Percentiles rank a stretch among this genome's conserved stretches.
These are phyloP conservation scores for Monopis laevigella DNA, from an alignment of 2,888 invertebrate genomes.

Conservation along the genomic window DNA sequence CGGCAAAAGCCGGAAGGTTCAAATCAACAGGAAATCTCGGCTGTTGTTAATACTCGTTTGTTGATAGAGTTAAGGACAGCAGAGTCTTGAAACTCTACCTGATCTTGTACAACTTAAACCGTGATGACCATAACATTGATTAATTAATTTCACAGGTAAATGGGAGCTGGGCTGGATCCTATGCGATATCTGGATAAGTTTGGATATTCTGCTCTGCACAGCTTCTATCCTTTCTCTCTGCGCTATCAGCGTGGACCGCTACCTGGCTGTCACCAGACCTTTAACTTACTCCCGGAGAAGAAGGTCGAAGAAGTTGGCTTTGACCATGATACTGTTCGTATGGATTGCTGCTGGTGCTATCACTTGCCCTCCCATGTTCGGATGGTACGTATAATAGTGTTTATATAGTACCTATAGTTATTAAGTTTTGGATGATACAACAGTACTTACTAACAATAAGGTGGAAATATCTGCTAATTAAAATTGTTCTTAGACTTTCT, in stretches of 20 bases:
- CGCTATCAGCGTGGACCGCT: conserved; percentile 90
- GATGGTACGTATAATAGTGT: too few relatives aligned
- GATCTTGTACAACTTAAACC: too few relatives aligned
- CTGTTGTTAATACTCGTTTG: too few relatives aligned
- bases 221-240: conserved; percentile 93
- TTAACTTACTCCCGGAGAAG: conserved; percentile 90
- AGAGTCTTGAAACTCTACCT: too few relatives aligned
- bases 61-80: too few relatives aligned
- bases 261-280: conserved; percentile 93
- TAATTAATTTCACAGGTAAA: conserved; percentile 57
- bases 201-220: conserved; percentile 92
- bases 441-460: too few relatives aligned
- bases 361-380: conserved; percentile 93
- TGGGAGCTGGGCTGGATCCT: conserved; percentile 93
- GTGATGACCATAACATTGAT: conserved; percentile 11
- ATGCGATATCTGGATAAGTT: conserved; percentile 91
- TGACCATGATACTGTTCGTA: conserved; percentile 87
- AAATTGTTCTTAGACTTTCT: not conserved
- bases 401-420: too few relatives aligned
- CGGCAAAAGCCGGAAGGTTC: too few relatives aligned
- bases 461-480: too few relatives aligned
- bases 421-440: too few relatives aligned
- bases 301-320: conserved; percentile 84
- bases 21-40: too few relatives aligned
- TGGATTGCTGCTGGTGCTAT: conserved; percentile 92